phyloP scores from a whole-genome alignment of 2,113 vertebrate genomes.

The Micronisus gabar region DNA sequence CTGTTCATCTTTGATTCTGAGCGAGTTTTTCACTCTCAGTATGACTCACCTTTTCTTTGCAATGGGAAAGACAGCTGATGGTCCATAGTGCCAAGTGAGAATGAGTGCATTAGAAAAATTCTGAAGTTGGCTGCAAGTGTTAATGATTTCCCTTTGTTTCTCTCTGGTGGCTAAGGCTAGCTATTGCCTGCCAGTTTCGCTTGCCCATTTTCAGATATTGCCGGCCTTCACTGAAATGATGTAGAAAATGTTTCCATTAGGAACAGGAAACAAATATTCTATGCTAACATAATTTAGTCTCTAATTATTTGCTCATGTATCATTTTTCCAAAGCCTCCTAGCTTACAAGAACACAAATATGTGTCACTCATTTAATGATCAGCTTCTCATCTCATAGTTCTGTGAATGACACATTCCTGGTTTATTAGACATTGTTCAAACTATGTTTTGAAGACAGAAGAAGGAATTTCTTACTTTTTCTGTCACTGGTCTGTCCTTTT shows the following conservation, averaged over 20 bases:
- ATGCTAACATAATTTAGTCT: neutral
- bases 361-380: neutral
- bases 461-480: neutral
- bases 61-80: neutral
- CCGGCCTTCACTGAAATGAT: neutral
- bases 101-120: neutral
- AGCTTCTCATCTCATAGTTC: neutral
- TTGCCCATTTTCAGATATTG: neutral
- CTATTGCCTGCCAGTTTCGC: neutral
- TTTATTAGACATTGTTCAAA: neutral
- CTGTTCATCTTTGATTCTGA: neutral
- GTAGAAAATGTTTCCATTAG: constrained; percentile 6
- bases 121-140: neutral
- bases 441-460: neutral
- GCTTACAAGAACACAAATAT: neutral
- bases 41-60: neutral
- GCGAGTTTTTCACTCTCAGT: neutral
- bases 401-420: neutral
- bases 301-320: neutral
- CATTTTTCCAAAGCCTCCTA: neutral
- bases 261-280: neutral
- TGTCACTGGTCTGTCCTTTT: neutral
- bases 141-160: neutral
- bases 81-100: neutral
- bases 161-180: neutral